Evolutionary conservation across 2,888 invertebrate species (phyloP), one percentile per base, ranked within the genome.

Genomic region (Epinotia ramella): DNA sequence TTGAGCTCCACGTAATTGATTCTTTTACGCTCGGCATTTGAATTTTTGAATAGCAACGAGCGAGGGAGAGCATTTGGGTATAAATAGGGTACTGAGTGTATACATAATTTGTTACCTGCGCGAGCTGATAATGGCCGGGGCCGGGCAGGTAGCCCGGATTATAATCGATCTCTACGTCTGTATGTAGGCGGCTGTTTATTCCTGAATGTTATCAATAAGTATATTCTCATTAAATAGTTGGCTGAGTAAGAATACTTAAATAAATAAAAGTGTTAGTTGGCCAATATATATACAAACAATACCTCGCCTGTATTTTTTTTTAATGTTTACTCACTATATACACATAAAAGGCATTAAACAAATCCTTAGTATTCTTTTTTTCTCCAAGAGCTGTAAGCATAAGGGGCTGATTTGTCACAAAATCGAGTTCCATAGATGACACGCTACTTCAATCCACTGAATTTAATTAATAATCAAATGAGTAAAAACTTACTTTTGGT

Each of bases 121-220:
- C 81, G 83, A 80, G 83, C 81, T 87, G 88, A 89, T 91, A 89
- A 89, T 86, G 81, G 82, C 81, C 82, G 82, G 84, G 85, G 83
- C 84, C 81, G 83, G 83, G 89, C 92, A 91, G 92, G 92, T 90
- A 92, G 90, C 84, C 84, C 86, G 87, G 86, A 88, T 88, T 89
- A 87, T 87, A 89, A 89, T 90, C 86, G 87, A 87, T 86, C 84
- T 86, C 81, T 81, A 82, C 84, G 81, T 81, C 80, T 81, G 78
- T 76, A 76, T 77, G 60, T 79, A 79, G 78, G 65, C 78, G 76
- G 77, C 73, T 73, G 78, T 75, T 77, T 73, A 79, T 73, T 77
- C 73, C 59, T 56, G 53, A 33, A 62, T 71, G n/a, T 60, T 65
- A 63, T 53, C 56, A 44, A 28, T 13, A 40, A 56, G 53, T 59